phyloP scores from a whole-genome alignment of 2,113 vertebrate species.

The Merops nubicus region DNA sequence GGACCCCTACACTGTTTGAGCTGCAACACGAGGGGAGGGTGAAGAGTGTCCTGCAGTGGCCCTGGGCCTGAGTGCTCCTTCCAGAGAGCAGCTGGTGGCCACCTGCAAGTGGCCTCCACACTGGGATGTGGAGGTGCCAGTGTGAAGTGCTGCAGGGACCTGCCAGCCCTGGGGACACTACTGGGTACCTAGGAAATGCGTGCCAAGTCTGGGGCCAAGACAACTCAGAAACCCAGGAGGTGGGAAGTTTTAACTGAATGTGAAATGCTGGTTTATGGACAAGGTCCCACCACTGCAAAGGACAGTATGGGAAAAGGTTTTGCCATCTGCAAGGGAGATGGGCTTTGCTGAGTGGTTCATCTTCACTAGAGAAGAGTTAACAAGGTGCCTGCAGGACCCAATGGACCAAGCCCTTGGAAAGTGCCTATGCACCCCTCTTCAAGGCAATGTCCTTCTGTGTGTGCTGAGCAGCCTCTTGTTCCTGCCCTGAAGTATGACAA shows the following conservation, averaged over 20 bases:
- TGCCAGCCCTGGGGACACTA: neutral
- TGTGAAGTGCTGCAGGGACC: neutral
- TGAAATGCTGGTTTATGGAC: neutral
- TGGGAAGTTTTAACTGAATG: neutral
- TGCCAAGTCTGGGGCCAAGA: accelerated
- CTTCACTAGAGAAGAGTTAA: neutral
- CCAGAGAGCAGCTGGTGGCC: neutral
- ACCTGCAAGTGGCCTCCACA: neutral
- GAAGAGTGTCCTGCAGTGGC: too few relatives aligned
- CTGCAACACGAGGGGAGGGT: neutral
- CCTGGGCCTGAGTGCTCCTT: neutral
- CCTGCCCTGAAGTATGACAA: neutral
- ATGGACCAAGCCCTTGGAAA: neutral
- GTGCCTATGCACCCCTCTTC: neutral
- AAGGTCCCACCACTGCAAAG: neutral
- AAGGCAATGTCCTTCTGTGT: accelerated
- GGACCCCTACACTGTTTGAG: neutral
- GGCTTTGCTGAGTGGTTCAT: neutral
- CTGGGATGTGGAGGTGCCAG: neutral
- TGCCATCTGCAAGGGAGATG: too few relatives aligned
- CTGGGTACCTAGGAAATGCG: neutral
- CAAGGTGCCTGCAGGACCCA: neutral
- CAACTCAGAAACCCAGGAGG: neutral
- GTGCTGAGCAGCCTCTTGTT: neutral
- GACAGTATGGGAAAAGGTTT: neutral